A percentile compares a stretch with the other conserved stretches of the same genome.
Evolutionary conservation across 2,113 vertebrate genomes (phyloP).

Genomic region (Aspidoscelis tigris): DNA sequence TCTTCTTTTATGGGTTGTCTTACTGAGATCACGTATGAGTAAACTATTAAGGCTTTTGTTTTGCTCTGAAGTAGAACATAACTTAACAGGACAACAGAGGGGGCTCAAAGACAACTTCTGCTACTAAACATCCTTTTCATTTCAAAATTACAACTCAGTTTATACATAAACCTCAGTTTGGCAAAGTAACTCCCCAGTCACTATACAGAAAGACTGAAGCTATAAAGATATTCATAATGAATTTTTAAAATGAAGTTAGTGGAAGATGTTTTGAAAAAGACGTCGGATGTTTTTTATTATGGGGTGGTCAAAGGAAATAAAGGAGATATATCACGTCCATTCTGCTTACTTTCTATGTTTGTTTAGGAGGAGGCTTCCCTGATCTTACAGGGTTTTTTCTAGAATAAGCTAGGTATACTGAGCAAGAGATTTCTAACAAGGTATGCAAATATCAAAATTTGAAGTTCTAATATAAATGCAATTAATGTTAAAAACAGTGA

Average conservation of each 20-base stretch:
- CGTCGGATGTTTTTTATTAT: too few relatives aligned
- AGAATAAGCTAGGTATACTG: too few relatives aligned
- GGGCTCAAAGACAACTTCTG: neutral
- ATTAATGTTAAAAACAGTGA: too few relatives aligned
- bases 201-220: neutral
- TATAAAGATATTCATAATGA: neutral
- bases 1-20: too few relatives aligned
- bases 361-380: too few relatives aligned
- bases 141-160: neutral
- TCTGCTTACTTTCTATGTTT: neutral
- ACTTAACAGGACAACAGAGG: neutral
- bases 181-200: neutral
- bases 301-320: neutral
- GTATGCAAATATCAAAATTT: too few relatives aligned
- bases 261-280: neutral
- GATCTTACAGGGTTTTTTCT: too few relatives aligned
- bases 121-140: neutral
- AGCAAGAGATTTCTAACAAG: too few relatives aligned
- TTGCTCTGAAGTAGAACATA: neutral
- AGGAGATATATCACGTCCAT: neutral
- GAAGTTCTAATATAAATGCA: too few relatives aligned
- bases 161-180: neutral
- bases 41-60: neutral
- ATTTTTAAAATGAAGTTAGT: neutral
- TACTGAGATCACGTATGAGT: neutral